These are phyloP conservation scores for Tenthredo mesomela DNA, from an alignment of 2,888 invertebrate species.

Conservation along the genomic window DNA sequence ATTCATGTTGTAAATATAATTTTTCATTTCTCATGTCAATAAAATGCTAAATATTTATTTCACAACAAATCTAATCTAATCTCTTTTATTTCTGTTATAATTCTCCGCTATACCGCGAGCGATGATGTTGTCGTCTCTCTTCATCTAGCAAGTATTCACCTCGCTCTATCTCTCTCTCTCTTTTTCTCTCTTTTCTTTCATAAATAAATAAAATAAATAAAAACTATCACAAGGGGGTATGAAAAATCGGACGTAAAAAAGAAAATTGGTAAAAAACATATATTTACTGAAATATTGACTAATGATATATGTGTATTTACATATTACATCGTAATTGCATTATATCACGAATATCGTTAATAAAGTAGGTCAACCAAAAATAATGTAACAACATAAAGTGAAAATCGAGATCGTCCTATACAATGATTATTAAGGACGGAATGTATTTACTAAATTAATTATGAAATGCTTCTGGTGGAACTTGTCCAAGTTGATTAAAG, in stretches of 20 bases:
- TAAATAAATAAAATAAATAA: no score
- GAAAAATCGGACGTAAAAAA: conserved; percentile 51
- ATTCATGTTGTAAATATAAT: background rate
- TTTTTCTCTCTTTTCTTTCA: background rate
- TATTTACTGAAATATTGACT: conserved; percentile 43
- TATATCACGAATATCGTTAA: conserved; percentile 18
- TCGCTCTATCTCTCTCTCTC: background rate
- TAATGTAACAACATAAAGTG: background rate
- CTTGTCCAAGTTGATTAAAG: conserved; percentile 86
- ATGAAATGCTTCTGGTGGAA: conserved; percentile 89
- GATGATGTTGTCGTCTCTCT: background rate
- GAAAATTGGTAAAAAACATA: conserved; percentile 53
- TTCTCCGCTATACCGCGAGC: background rate
- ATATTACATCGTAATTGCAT: conserved; percentile 32
- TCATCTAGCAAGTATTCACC: background rate
- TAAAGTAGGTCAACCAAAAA: background rate
- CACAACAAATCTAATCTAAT: background rate
- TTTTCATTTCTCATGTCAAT: background rate
- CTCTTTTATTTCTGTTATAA: background rate
- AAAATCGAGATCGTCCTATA: conserved; percentile 17
- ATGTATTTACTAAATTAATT: conserved; percentile 79
- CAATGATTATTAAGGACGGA: conserved; percentile 78
- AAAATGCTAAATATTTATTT: background rate
- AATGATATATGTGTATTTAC: conserved; percentile 36
- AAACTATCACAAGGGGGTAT: conserved; percentile 66